Evolutionary conservation across 2,888 invertebrate genomes (phyloP).

Genomic region (Lasius fuliginosus): DNA sequence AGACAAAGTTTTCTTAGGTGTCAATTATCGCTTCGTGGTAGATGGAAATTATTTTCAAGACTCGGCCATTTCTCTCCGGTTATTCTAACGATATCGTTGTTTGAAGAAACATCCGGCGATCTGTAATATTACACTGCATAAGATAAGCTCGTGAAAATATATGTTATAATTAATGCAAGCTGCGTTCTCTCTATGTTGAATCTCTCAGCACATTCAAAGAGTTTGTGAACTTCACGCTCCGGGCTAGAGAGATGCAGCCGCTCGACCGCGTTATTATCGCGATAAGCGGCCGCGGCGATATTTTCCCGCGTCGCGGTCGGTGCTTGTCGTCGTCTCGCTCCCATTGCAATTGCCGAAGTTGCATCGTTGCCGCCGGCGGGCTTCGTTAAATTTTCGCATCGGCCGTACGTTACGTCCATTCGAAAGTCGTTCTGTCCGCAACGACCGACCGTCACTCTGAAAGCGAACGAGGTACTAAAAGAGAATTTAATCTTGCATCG

Average conservation of each 20-base stretch:
- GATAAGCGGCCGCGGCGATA: slow-evolving; percentile 69
- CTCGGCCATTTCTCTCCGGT: background rate
- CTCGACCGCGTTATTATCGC: slow-evolving; percentile 63
- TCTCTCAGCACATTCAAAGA: background rate
- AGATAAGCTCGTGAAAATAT: background rate
- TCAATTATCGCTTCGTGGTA: background rate
- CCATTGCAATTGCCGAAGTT: slow-evolving; percentile 53
- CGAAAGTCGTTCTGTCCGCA: slow-evolving; percentile 47
- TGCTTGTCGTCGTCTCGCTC: slow-evolving; percentile 58
- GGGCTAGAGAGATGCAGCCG: background rate
- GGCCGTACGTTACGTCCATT: slow-evolving; percentile 54
- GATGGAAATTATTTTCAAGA: background rate
- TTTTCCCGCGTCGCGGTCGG: slow-evolving; percentile 62
- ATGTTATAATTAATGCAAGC: slow-evolving; percentile 5
- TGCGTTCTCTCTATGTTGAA: background rate
- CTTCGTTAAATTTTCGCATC: slow-evolving; percentile 70
- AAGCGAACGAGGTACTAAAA: slow-evolving; percentile 51
- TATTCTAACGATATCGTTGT: background rate
- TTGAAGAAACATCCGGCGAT: background rate
- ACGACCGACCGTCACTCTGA: slow-evolving; percentile 1
- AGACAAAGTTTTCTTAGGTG: background rate
- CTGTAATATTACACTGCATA: background rate
- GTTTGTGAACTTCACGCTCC: background rate
- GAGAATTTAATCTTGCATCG: slow-evolving; percentile 48
- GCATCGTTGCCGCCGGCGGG: slow-evolving; percentile 41